A percentile compares a stretch with the other conserved stretches of the same genome.
These are phyloP conservation scores for Archips xylosteana DNA, from an alignment of 2,888 invertebrate genomes.

Conservation along the genomic window DNA sequence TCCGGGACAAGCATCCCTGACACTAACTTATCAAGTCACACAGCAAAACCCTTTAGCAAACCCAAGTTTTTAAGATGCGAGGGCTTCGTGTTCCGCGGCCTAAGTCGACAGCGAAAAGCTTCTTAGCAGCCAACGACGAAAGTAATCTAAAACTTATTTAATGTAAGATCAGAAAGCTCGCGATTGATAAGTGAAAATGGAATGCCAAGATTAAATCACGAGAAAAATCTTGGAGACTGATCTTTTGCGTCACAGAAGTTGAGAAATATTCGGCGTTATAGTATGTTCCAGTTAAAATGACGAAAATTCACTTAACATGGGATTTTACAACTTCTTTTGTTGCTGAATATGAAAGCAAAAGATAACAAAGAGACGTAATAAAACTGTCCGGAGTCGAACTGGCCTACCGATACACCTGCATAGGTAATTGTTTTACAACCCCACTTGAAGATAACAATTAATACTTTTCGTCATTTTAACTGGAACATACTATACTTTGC, in stretches of 20 bases:
- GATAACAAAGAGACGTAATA: no score
- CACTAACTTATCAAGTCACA: neutral
- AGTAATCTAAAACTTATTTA: slow-evolving; percentile 30
- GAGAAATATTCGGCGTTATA: slow-evolving; percentile 23
- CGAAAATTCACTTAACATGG: no score
- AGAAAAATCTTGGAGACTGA: slow-evolving; percentile 27
- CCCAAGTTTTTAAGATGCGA: neutral
- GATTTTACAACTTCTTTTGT: no score
- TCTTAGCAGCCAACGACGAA: slow-evolving; percentile 3
- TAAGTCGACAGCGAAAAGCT: slow-evolving; percentile 8
- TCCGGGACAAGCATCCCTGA: no score
- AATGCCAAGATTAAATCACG: slow-evolving; percentile 25
- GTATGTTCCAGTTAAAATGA: no score
- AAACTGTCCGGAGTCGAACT: no score
- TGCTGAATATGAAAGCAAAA: no score
- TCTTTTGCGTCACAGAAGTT: slow-evolving; percentile 15
- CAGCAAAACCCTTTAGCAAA: neutral
- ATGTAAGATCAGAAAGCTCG: slow-evolving; percentile 21
- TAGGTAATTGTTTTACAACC: no score
- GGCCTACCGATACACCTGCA: no score
- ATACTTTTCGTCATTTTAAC: no score
- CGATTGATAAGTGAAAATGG: slow-evolving; percentile 36
- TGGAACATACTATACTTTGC: no score
- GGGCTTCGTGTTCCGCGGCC: neutral
- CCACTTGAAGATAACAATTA: no score